phyloP scores from a whole-genome alignment of 1,140 invertebrate genomes.

The Lepidurus packardi region DNA sequence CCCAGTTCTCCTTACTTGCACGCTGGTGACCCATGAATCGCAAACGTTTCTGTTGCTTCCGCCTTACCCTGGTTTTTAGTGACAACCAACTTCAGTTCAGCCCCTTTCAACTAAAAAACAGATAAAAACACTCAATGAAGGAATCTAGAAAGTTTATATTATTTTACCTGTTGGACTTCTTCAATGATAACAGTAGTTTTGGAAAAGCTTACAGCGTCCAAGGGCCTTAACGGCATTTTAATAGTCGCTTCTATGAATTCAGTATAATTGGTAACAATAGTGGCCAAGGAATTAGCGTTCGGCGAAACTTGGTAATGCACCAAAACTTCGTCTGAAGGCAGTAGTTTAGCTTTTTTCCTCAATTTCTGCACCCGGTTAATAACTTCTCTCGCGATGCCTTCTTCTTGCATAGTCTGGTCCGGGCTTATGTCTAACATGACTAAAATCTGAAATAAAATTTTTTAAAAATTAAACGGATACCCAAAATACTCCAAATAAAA shows the following conservation, averaged over 20 bases:
- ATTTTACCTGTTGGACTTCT: conserved; percentile 61
- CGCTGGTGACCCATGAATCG: neutral
- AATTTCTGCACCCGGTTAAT: conserved; percentile 95
- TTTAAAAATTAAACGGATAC: neutral
- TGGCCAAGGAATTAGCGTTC: conserved; percentile 54
- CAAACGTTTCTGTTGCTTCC: neutral
- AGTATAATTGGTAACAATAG: conserved; percentile 61
- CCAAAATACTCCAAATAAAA: neutral
- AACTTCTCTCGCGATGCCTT: conserved; percentile 87
- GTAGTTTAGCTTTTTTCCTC: conserved; percentile 89
- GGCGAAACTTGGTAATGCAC: conserved; percentile 64
- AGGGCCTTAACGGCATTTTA: conserved; percentile 60
- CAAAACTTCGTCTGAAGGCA: conserved; percentile 83
- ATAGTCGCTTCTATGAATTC: conserved; percentile 74
- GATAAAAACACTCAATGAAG: conserved; percentile 28
- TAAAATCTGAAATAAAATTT: conserved; percentile 37
- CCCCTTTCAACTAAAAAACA: conserved; percentile 46
- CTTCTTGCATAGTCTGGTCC: conserved; percentile 78
- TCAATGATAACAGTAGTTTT: conserved; percentile 57
- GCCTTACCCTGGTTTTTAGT: conserved; percentile 31
- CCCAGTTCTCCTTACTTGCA: neutral
- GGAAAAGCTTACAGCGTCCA: conserved; percentile 42
- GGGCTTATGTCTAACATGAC: conserved; percentile 52
- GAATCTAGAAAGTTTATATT: conserved; percentile 44
- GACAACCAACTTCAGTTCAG: conserved; percentile 33